Percentiles rank a stretch among this genome's conserved stretches.
phyloP scores from a whole-genome alignment of 2,888 invertebrate species.

The Mimumesa dahlbomi region DNA sequence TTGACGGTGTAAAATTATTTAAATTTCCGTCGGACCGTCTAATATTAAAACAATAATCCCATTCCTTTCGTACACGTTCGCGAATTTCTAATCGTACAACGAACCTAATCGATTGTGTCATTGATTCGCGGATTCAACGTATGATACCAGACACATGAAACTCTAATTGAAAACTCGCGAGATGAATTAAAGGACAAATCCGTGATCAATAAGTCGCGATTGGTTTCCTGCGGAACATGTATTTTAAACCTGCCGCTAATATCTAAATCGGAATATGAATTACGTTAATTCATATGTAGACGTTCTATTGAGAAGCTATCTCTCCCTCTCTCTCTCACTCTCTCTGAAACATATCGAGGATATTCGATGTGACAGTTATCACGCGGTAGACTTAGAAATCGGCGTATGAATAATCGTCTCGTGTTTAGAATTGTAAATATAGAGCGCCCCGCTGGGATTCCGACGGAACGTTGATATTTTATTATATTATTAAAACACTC shows the following conservation, averaged over 20 bases:
- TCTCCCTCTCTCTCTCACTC: no score
- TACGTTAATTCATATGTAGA: no score
- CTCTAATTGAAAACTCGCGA: no score
- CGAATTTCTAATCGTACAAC: constrained; percentile 29
- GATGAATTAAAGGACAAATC: no score
- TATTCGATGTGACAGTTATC: not conserved
- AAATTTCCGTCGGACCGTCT: constrained; percentile 31
- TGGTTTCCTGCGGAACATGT: constrained; percentile 11
- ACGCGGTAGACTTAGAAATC: not conserved
- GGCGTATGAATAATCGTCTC: no score
- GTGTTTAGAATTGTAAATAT: no score
- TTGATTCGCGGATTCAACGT: constrained; percentile 10
- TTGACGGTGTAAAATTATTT: constrained; percentile 42
- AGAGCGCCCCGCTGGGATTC: no score
- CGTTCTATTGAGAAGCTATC: no score
- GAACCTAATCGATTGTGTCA: constrained; percentile 30
- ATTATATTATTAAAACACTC: no score
- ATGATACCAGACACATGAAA: constrained; percentile 5
- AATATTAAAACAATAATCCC: constrained; percentile 27
- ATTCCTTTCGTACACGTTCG: constrained; percentile 13
- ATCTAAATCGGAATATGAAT: no score
- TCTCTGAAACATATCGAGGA: not conserved
- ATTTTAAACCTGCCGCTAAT: constrained; percentile 3
- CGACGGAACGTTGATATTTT: no score
- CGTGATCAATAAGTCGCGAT: not conserved